These are phyloP conservation scores for Molorchus minor DNA, from an alignment of 2,888 invertebrate genomes.

Conservation along the genomic window DNA sequence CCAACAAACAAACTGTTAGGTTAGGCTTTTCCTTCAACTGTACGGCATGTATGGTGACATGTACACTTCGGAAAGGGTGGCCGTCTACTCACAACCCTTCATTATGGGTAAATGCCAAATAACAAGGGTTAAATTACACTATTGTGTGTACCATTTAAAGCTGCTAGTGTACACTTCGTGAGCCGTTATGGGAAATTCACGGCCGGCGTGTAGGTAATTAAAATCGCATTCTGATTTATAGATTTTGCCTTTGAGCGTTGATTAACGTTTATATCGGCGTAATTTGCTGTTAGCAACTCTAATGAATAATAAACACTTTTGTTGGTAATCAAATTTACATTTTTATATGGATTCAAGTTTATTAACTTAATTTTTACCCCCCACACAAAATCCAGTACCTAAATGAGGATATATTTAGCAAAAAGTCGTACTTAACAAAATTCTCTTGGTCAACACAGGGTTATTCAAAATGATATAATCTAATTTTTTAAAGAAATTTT, in stretches of 20 bases:
- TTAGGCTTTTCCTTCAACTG: conserved; percentile 2
- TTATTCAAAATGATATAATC: too few relatives aligned
- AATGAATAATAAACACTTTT: too few relatives aligned
- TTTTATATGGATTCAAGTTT: too few relatives aligned
- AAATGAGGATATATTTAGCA: too few relatives aligned
- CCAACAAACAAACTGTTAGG: conserved; percentile 2
- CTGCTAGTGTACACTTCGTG: conserved; percentile 35
- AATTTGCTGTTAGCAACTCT: conserved; percentile 10
- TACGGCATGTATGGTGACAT: conserved; percentile 3
- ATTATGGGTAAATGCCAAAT: conserved; percentile 55
- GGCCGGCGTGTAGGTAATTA: conserved; percentile 28
- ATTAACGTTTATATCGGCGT: conserved; percentile 14
- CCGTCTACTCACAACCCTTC: conserved; percentile 48
- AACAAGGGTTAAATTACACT: conserved; percentile 58
- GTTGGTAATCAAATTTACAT: too few relatives aligned
- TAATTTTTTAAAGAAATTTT: too few relatives aligned
- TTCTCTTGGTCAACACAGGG: too few relatives aligned
- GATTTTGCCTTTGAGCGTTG: conserved; percentile 6
- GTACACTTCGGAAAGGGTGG: conserved; percentile 34
- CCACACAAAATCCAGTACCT: too few relatives aligned
- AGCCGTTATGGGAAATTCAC: conserved; percentile 37
- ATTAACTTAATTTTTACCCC: too few relatives aligned
- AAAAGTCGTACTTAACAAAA: too few relatives aligned
- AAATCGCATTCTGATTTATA: conserved; percentile 33
- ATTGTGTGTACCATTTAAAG: conserved; percentile 53